phyloP scores from a whole-genome alignment of 2,113 vertebrate species.

The Hyla sarda region DNA sequence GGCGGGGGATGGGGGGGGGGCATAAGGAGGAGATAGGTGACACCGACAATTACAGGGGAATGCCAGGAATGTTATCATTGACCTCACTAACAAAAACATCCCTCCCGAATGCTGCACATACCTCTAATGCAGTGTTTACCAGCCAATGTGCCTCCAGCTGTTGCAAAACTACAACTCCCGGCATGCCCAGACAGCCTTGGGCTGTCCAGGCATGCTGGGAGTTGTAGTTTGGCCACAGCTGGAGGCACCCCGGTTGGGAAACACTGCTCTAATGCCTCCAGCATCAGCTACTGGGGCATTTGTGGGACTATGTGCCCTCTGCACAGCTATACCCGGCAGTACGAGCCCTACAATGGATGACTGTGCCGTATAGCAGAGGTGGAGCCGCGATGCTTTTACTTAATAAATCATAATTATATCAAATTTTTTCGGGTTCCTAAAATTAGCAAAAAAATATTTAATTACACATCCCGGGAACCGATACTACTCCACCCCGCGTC shows the following conservation, averaged over 20 bases:
- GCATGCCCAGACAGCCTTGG: too few species aligned
- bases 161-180: too few species aligned
- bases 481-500: background rate
- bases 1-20: background rate
- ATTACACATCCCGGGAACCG: background rate
- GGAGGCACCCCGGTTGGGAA: too few species aligned
- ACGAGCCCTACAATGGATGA: background rate
- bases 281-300: too few species aligned
- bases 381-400: background rate
- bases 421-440: too few species aligned
- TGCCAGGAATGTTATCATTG: constrained; percentile 34
- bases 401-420: too few species aligned
- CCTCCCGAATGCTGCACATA: constrained; percentile 28
- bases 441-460: background rate
- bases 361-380: background rate
- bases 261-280: too few species aligned
- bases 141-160: too few species aligned
- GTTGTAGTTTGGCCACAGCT: too few species aligned
- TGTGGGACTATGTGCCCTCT: too few species aligned
- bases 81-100: constrained; percentile 26
- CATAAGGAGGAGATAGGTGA: background rate
- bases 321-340: too few species aligned
- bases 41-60: background rate
- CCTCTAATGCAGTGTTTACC: background rate
- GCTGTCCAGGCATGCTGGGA: too few species aligned